phyloP scores from a whole-genome alignment of 2,888 invertebrate genomes.

The Autographa pulchrina region DNA sequence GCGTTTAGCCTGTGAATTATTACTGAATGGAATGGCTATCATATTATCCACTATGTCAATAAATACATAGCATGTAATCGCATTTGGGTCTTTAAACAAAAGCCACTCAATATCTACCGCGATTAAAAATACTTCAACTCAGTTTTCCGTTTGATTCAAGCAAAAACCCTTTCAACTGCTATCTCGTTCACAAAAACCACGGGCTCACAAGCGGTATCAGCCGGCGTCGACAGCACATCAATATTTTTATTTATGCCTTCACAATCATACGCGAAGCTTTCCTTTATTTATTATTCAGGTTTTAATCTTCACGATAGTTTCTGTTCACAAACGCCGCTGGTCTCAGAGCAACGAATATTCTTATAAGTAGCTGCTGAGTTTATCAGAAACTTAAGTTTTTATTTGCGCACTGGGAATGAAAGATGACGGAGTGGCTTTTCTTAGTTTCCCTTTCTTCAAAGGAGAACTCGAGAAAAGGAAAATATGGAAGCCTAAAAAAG shows the following conservation, averaged over 20 bases:
- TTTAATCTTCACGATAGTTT: conserved; percentile 67
- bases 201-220: neutral
- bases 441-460: neutral
- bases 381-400: conserved; percentile 28
- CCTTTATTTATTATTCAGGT: conserved; percentile 62
- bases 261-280: conserved; percentile 44
- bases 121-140: neutral
- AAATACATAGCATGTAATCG: no score
- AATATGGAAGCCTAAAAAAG: neutral
- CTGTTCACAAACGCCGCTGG: conserved; percentile 29
- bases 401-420: conserved; percentile 23
- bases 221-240: conserved; percentile 41
- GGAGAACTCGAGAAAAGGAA: neutral
- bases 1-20: no score
- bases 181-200: neutral
- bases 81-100: neutral
- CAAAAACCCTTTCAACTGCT: neutral
- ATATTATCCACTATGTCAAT: no score
- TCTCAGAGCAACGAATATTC: conserved; percentile 49
- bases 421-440: conserved; percentile 10
- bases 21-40: no score
- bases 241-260: conserved; percentile 62
- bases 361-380: conserved; percentile 25
- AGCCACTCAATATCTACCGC: neutral
- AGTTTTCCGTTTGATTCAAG: neutral